Evolutionary conservation across 2,797 vertebrate genomes (phyloP), one percentile per base, ranked within the genome.

Genomic region (Yasuhikotakia modesta): DNA sequence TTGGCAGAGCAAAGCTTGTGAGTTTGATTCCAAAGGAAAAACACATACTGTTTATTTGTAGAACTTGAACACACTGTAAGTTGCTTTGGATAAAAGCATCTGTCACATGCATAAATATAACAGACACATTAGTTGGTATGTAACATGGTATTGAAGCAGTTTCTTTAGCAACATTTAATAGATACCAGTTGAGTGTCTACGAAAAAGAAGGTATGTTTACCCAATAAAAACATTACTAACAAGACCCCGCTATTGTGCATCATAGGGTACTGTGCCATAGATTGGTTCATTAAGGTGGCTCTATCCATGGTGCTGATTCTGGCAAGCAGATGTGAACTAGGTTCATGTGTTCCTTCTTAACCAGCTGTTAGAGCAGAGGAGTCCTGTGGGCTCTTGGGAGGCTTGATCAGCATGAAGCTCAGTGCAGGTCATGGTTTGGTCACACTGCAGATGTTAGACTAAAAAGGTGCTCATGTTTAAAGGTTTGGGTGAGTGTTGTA

Each of bases 171-270:
- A 50, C 13, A 61, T 11, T 17, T 24, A n/a, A n/a, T n/a, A n/a
- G 3, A 3, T 11, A 8, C n/a, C n/a, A 86, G 89, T 88, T 85
- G 86, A 19, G n/a, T 88, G n/a, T n/a, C n/a, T n/a, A n/a, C n/a
- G n/a, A n/a, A n/a, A n/a, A n/a, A n/a, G n/a, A n/a, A n/a, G n/a
- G 82, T 86, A 81, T n/a, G n/a, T 88, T 87, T 87, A 86, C 85
- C 86, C 88, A 90, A 90, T 90, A 90, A 90, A 86, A 83, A 83
- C 87, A 68, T 78, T 83, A 85, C 87, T 84, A 86, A 88, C 87
- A 85, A 87, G 82, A 78, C 82, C 79, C 84, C 79, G 77, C 79
- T 43, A 73, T 64, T 65, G 52, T 57, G 66, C 45, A 43, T 63
- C 76, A 65, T 39, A 60, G 57, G 68, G 68, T 71, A 60, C 52